Base-by-base conservation (phyloP, 2,888 invertebrate species). In the Drosophila tripunctata region DNA sequence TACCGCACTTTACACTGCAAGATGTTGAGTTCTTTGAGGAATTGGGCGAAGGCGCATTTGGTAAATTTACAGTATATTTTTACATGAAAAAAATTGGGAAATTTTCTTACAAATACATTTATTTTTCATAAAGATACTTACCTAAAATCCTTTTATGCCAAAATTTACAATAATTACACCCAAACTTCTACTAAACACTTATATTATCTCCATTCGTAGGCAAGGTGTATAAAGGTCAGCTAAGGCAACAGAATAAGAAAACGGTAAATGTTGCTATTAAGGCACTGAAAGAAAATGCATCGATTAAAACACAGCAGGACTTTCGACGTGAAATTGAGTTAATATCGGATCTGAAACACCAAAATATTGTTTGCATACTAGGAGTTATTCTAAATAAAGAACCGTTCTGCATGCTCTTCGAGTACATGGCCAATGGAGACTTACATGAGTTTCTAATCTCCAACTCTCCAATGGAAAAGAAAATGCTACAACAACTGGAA, bases 361-460 rank as follows among this genome's bases (percentile, higher is more conserved):
- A 97, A 1, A 98, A 99, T 90, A 97, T 99, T 83, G 97, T 99
- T 38, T 97, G 98, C 91, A 94, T 99, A 76, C 93, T 99, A 61
- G 99, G 98, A 0, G 97, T 98, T 6, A 96, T 97, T 58, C 93
- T 97, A 65, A 95, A 96, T 82, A 96, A 96, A 83, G 96, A 97
- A 88, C 98, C 98, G 0, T 93, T 96, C 90, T 98, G 98, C 89
- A 98, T 99, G 97, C 92, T 99, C 17, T 99, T 99, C 92, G 99
- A 99, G 91, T 98, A 97, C 90, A 99, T 99, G 98, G 96, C 96
- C 0, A 95, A 97, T 91, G 99, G 99, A 0, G 99, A 99, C 91
- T 93, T 99, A 51, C 99, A 99, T 89, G 99, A 99, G 91, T 99
- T 98, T 92, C 92, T 99, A 17, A 96, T 98, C 88, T 94, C 95